These are phyloP conservation scores for Trisateles emortualis DNA, from an alignment of 2,888 invertebrate species.

Conservation along the genomic window DNA sequence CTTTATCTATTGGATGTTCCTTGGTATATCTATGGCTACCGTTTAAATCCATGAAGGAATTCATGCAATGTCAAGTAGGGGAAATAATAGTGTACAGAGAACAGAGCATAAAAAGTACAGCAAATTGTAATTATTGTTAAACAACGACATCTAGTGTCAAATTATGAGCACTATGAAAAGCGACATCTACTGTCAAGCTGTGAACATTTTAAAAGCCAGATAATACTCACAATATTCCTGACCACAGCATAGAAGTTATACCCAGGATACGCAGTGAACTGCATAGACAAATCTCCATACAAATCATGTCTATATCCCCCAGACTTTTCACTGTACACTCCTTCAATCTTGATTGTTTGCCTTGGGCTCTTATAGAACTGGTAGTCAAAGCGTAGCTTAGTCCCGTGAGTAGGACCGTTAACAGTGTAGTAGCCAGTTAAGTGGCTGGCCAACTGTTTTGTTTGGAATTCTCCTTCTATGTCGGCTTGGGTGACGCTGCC, in stretches of 20 bases:
- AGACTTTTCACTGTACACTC: slow-evolving; percentile 84
- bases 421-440: slow-evolving; percentile 91
- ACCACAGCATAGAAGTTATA: slow-evolving; percentile 89
- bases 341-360: slow-evolving; percentile 85
- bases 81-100: too few species aligned
- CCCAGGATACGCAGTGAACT: slow-evolving; percentile 92
- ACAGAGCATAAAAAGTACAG: too few species aligned
- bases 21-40: too few species aligned
- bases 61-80: too few species aligned
- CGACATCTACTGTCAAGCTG: background rate
- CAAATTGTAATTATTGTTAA: too few species aligned
- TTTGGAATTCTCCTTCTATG: slow-evolving; percentile 91
- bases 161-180: too few species aligned
- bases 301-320: slow-evolving; percentile 86
- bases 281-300: slow-evolving; percentile 89
- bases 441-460: slow-evolving; percentile 91
- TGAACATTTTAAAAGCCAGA: background rate
- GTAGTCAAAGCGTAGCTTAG: slow-evolving; percentile 89
- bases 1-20: too few species aligned
- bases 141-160: too few species aligned
- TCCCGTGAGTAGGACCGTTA: slow-evolving; percentile 82
- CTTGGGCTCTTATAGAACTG: slow-evolving; percentile 87
- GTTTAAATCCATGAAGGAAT: too few species aligned
- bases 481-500: slow-evolving; percentile 92
- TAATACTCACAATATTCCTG: slow-evolving; percentile 87